Evolutionary conservation across 2,888 invertebrate species (phyloP), one percentile per base, ranked within the genome.

Genomic region (Sinotaia quadrata): DNA sequence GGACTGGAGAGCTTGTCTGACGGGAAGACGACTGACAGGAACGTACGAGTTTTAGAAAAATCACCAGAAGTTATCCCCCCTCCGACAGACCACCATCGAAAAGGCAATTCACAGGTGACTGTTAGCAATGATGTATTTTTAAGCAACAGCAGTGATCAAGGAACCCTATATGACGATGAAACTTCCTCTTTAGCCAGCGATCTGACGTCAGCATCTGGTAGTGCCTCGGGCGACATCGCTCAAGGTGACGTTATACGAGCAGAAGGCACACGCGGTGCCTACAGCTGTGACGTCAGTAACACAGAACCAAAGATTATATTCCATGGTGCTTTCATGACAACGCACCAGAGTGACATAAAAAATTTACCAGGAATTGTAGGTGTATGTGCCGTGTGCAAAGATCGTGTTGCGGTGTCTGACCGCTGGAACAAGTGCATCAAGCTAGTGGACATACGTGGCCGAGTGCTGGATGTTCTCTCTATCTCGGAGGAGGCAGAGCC

Each of bases 381-480:
- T 12, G 51, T 71, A 12, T 61, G 62, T 2, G 62, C 67, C 0
- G 51, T 71, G 24, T 21, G 54, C 27, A 47, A 37, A 31, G 66
- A 71, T 59, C 52, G 61, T 12, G 61, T 67, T 47, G 67, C 61
- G 24, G 61, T 71, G 37, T 24, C 62, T 0, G 70, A 71, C 51
- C 60, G 70, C 33, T 71, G 60, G 47, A 71, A 71, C 52, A 67
- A 67, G 57, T 52, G 56, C 57, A 44, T 71, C 27, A 71, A 71
- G 44, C 57, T 71, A n/a, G 34, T 71, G 44, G 65, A 65, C 44
- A 56, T 65, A 29, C 24, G 41, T 2, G 65, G 63, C 10, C 65
- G 65, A 10, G 56, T 65, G 44, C 24, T 65, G 54, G 65, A 65
- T 44, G 56, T 44, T 44, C 31, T 56, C 44, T 18, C 29, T 7